phyloP scores from a whole-genome alignment of 2,113 vertebrate genomes.

The Xenotilapia flavipinnis region DNA sequence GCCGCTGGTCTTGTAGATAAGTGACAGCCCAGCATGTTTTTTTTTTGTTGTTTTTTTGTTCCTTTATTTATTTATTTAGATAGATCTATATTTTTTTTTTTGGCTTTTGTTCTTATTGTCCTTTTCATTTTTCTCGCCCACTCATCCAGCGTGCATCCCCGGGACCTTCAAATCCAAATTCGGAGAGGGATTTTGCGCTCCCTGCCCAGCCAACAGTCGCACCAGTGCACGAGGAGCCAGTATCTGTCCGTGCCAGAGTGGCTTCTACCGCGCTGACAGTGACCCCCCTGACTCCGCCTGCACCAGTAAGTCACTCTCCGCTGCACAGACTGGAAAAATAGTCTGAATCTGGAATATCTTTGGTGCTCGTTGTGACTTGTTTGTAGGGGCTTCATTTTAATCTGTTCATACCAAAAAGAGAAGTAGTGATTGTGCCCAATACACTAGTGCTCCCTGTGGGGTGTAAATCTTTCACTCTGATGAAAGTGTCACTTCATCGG shows the following conservation, averaged over 20 bases:
- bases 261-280: constrained; percentile 88
- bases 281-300: constrained; percentile 87
- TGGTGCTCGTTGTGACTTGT: neutral
- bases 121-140: neutral
- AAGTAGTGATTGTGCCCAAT: neutral
- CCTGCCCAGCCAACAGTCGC: constrained; percentile 88
- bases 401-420: neutral
- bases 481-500: neutral
- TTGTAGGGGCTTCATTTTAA: neutral
- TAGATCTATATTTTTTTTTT: neutral
- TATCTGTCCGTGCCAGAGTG: constrained; percentile 84
- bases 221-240: constrained; percentile 80
- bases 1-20: constrained; percentile 24
- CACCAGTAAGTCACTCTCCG: constrained; percentile 82
- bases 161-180: constrained; percentile 95
- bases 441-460: neutral
- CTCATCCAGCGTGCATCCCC: constrained; percentile 77
- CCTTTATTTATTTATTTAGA: neutral
- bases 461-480: neutral
- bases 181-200: constrained; percentile 84
- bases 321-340: neutral
- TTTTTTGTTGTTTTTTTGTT: neutral
- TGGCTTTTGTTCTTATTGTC: neutral
- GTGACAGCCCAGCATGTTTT: neutral
- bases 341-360: neutral